Evolutionary conservation across 2,113 vertebrate species (phyloP).

Genomic region (Manacus vitellinus): DNA sequence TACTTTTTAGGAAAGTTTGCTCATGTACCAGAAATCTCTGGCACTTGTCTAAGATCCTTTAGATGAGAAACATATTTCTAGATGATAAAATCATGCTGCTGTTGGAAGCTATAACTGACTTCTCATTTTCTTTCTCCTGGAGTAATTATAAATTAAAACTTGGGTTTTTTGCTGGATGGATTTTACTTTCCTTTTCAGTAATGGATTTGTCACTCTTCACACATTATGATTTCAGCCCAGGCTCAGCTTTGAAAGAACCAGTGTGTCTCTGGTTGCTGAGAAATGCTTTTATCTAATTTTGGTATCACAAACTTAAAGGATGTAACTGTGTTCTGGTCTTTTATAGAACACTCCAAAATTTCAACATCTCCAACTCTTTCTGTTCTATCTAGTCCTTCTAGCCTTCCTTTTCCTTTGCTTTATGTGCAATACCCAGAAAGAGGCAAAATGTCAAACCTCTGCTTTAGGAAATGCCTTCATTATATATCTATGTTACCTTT

Average conservation of each 20-base stretch:
- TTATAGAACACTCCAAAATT: background rate
- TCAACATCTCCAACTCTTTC: background rate
- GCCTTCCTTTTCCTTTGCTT: background rate
- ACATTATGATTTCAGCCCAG: background rate
- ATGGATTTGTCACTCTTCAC: background rate
- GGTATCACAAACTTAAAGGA: background rate
- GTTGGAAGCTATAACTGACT: background rate
- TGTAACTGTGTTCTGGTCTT: background rate
- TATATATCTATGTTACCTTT: background rate
- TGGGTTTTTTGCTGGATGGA: background rate
- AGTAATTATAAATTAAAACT: background rate
- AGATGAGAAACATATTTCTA: background rate
- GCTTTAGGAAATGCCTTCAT: background rate
- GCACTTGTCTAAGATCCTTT: background rate
- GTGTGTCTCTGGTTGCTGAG: background rate
- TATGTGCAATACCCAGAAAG: background rate
- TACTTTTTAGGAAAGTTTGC: background rate
- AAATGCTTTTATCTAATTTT: slow-evolving; percentile 1
- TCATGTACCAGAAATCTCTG: background rate
- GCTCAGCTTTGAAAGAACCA: background rate
- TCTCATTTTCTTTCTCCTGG: background rate
- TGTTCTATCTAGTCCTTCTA: background rate
- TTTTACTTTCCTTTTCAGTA: background rate
- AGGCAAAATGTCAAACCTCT: background rate
- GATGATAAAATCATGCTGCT: background rate